phyloP scores from a whole-genome alignment of 2,113 vertebrate genomes.

The Neogobius melanostomus region DNA sequence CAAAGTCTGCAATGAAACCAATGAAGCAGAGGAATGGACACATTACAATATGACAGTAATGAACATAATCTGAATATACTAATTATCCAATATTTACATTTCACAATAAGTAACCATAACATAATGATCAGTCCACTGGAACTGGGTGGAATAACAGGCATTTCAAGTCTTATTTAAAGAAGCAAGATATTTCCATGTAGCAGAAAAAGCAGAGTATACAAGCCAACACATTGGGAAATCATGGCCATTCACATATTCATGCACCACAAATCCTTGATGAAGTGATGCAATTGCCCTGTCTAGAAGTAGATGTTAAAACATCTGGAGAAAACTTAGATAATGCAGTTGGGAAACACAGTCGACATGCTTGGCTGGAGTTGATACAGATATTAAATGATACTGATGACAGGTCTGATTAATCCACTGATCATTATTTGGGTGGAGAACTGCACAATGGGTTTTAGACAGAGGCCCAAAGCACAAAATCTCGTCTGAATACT shows the following conservation, averaged over 20 bases:
- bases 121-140: background rate
- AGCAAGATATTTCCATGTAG: background rate
- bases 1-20: too few species aligned
- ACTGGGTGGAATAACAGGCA: background rate
- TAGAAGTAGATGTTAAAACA: slow-evolving; percentile 15
- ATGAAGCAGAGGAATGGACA: too few species aligned
- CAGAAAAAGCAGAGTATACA: background rate
- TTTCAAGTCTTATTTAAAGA: background rate
- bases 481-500: slow-evolving; percentile 58
- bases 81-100: too few species aligned
- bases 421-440: slow-evolving; percentile 53
- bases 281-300: background rate
- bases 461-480: slow-evolving; percentile 61
- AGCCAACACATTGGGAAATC: slow-evolving; percentile 28
- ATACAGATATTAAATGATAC: slow-evolving; percentile 66
- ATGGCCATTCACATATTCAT: slow-evolving; percentile 32
- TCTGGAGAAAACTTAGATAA: slow-evolving; percentile 13
- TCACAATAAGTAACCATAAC: background rate
- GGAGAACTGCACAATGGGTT: slow-evolving; percentile 51
- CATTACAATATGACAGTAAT: too few species aligned
- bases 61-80: too few species aligned
- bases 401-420: slow-evolving; percentile 71
- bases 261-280: background rate
- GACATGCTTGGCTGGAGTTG: slow-evolving; percentile 28
- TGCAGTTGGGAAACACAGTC: slow-evolving; percentile 23